Conservation (phyloP, 2,888 invertebrate genomes). For the Tipula lateralis region DNA sequence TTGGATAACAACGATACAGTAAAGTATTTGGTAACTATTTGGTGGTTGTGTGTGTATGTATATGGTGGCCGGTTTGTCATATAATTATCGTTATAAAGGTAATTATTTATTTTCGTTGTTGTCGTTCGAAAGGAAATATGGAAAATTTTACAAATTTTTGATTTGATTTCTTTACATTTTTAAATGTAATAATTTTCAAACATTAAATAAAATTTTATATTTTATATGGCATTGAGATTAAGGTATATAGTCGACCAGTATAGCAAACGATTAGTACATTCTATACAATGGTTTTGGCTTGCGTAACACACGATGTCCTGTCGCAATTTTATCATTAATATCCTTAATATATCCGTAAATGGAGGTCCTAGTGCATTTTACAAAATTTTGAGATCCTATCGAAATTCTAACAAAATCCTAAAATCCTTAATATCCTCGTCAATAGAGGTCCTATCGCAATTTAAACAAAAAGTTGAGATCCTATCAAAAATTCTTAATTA, state of each 20-base stretch:
- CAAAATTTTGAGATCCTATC: no score
- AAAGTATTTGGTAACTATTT: neutral
- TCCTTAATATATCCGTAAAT: no score
- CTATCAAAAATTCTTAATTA: no score
- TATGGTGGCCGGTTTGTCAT: neutral
- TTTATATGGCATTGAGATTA: neutral
- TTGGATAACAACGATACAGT: neutral
- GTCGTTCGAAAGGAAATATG: neutral
- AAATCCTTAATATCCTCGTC: no score
- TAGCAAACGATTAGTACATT: neutral
- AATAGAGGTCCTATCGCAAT: no score
- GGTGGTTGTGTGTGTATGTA: neutral
- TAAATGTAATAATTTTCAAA: neutral
- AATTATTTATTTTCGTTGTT: neutral
- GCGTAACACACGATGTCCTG: no score
- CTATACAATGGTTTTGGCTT: neutral
- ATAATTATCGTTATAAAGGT: neutral
- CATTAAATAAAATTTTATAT: neutral
- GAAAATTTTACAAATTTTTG: neutral
- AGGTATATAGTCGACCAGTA: neutral
- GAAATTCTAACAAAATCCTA: no score
- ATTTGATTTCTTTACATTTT: no score
- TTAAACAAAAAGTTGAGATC: no score
- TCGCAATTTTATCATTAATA: no score
- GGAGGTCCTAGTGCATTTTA: no score